Evolutionary conservation across 2,888 invertebrate species (phyloP).

Genomic region (Chrysolina haemoptera): DNA sequence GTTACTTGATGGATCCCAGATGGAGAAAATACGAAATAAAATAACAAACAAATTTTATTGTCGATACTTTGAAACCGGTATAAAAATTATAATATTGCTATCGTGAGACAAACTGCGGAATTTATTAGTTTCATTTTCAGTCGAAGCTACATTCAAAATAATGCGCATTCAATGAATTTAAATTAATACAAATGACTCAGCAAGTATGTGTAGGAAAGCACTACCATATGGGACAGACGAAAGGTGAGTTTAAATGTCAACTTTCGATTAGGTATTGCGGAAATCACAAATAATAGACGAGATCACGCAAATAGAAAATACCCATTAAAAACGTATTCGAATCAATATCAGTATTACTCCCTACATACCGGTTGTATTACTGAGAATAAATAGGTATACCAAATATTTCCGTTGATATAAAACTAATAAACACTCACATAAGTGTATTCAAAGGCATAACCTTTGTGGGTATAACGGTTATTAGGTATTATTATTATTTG

Average conservation of each 20-base stretch:
- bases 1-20: no score
- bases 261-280: not conserved
- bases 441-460: no score
- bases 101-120: not conserved
- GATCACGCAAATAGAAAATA: not conserved
- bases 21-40: no score
- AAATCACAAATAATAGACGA: not conserved
- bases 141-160: not conserved
- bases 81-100: not conserved
- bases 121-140: not conserved
- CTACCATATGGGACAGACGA: not conserved
- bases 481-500: no score
- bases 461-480: no score
- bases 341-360: not conserved
- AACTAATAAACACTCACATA: no score
- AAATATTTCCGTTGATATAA: no score
- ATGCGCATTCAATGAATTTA: not conserved
- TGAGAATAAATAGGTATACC: no score
- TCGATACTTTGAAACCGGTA: not conserved
- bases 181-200: constrained; percentile 15
- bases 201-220: constrained; percentile 1
- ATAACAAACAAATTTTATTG: constrained; percentile 2
- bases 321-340: not conserved
- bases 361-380: no score
- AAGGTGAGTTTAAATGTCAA: constrained; percentile 19